These are phyloP conservation scores for Anolis apletophallus DNA, from an alignment of 2,797 vertebrate species.

Conservation along the genomic window DNA sequence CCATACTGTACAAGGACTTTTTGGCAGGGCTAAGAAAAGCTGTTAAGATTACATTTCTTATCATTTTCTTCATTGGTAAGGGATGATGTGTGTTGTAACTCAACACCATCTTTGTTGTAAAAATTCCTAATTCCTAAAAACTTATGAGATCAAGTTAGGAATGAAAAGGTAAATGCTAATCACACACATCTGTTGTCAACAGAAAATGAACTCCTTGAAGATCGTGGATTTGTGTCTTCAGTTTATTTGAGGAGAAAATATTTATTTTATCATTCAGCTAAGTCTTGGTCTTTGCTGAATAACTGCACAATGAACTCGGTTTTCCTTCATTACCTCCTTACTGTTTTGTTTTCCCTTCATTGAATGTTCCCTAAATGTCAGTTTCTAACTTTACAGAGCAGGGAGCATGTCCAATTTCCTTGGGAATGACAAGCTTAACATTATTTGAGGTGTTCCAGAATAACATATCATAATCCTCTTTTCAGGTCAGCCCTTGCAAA, in stretches of 20 bases:
- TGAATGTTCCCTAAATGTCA: slow-evolving; percentile 32
- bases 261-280: slow-evolving; percentile 30
- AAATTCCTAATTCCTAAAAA: neutral
- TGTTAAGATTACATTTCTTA: too few species aligned
- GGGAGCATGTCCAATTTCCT: slow-evolving; percentile 28
- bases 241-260: slow-evolving; percentile 3
- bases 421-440: slow-evolving; percentile 17
- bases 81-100: neutral
- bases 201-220: neutral
- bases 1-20: too few species aligned
- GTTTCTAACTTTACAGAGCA: slow-evolving; percentile 18
- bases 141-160: neutral
- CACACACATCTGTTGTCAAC: neutral
- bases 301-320: slow-evolving; percentile 12
- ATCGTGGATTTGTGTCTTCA: slow-evolving; percentile 1
- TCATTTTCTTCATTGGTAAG: neutral
- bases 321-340: slow-evolving; percentile 16
- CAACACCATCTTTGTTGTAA: neutral
- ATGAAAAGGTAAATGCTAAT: neutral
- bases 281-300: slow-evolving; percentile 9
- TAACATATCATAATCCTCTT: slow-evolving; percentile 26
- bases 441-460: slow-evolving; percentile 27
- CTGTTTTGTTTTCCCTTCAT: neutral
- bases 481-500: slow-evolving; percentile 24
- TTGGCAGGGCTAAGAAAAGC: neutral